phyloP scores from a whole-genome alignment of 2,113 vertebrate species.

The Gymnobelideus leadbeateri region DNA sequence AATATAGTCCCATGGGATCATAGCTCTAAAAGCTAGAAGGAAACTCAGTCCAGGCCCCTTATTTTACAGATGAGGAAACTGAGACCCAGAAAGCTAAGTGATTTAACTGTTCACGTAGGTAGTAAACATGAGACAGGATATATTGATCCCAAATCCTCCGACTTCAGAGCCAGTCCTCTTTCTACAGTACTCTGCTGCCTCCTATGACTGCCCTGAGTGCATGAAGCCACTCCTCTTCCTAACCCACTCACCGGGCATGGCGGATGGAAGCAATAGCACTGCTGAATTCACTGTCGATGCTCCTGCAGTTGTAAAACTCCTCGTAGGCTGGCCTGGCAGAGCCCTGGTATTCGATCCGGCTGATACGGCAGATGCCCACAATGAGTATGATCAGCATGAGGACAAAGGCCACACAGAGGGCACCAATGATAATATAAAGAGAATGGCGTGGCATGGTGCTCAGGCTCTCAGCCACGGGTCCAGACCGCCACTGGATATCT shows the following conservation, averaged over 20 bases:
- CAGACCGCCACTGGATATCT: slow-evolving; percentile 97
- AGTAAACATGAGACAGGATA: neutral
- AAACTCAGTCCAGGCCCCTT: neutral
- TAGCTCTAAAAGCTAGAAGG: neutral
- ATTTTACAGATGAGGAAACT: neutral
- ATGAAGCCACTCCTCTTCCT: neutral
- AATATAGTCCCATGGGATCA: neutral
- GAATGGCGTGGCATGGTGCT: slow-evolving; percentile 98
- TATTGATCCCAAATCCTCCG: neutral
- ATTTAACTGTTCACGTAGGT: neutral
- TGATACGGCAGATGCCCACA: slow-evolving; percentile 98
- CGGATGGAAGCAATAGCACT: slow-evolving; percentile 96
- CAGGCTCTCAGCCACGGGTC: slow-evolving; percentile 93
- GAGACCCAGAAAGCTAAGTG: neutral
- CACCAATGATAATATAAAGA: slow-evolving; percentile 98
- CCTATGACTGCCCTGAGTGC: neutral
- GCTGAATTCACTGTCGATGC: slow-evolving; percentile 98
- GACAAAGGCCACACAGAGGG: slow-evolving; percentile 95
- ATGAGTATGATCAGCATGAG: slow-evolving; percentile 99
- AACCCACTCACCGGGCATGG: slow-evolving; percentile 91
- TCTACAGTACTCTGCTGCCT: neutral
- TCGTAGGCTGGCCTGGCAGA: slow-evolving; percentile 96
- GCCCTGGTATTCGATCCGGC: slow-evolving; percentile 99
- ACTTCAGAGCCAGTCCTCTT: neutral
- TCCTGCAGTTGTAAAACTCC: slow-evolving; percentile 98